A percentile compares a stretch with the other conserved stretches of the same genome.
Evolutionary conservation across 1,140 invertebrate species (phyloP).

Genomic region (Atta cephalotes): DNA sequence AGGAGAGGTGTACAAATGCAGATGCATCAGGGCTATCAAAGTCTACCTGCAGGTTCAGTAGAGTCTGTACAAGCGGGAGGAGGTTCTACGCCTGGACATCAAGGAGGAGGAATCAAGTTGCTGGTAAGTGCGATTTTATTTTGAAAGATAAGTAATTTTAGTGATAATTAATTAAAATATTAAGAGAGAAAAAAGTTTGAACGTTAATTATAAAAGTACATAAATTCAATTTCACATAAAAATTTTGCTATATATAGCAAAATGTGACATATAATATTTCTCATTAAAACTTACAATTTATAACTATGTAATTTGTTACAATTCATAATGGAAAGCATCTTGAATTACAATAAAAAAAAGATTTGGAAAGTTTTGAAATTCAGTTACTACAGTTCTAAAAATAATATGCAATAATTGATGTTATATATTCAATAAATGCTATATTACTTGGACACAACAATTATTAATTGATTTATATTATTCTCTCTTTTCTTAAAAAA

Average conservation of each 20-base stretch:
- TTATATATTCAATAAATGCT: neutral
- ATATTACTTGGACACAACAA: neutral
- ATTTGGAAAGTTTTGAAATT: neutral
- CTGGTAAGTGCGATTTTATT: conserved; percentile 77
- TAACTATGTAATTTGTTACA: neutral
- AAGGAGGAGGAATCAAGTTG: conserved; percentile 83
- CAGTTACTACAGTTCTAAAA: neutral
- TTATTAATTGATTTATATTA: conserved; percentile 11
- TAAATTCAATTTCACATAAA: neutral
- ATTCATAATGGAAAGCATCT: neutral
- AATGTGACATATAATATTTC: neutral
- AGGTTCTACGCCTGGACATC: conserved; percentile 78
- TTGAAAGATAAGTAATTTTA: conserved; percentile 6
- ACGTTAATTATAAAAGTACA: neutral
- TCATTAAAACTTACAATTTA: conserved; percentile 1
- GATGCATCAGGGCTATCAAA: conserved; percentile 84
- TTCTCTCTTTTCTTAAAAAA: neutral
- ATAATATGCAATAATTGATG: no score
- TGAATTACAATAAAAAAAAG: neutral
- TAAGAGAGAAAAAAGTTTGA: neutral
- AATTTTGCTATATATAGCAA: neutral
- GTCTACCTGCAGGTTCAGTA: conserved; percentile 82
- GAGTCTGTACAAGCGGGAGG: conserved; percentile 83
- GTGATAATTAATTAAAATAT: conserved; percentile 25
- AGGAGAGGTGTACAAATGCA: conserved; percentile 81